Evolutionary conservation across 2,797 vertebrate genomes (phyloP), one percentile per base, ranked within the genome.

Genomic region (Pangasius macronema): DNA sequence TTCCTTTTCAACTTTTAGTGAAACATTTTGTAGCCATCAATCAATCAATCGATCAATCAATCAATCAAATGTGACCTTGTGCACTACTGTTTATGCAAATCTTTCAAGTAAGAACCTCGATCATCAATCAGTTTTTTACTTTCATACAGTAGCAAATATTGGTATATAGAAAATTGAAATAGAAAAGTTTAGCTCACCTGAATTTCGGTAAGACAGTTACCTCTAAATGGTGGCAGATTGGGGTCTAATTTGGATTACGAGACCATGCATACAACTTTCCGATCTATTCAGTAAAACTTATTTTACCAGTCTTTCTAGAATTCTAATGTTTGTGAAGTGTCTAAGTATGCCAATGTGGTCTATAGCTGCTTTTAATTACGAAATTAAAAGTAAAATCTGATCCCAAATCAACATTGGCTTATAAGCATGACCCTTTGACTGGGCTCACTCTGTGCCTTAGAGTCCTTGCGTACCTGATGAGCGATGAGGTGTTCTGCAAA

Each of bases 381-480:
- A 79, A 36, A 46, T 86, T 68, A 82, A 72, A 82, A 82, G 53
- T n/a, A 68, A 87, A 82, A 75, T 46, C 65, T 51, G 53, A 82
- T 82, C 67, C 68, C 7, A 81, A 79, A 70, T 46, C 61, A 82
- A 70, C 49, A 53, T 27, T 33, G 77, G 53, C 16, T 24, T 82
- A 33, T 70, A 59, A 9, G n/a, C 5, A 18, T 72, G 75, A 80
- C 83, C 75, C 76, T 81, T 72, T 53, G 30, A 82, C 46, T 16
- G 77, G 83, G 67, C 68, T 88, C 46, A 77, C 30, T 63, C 46
- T 8, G 70, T 63, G 46, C 30, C 16, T 18, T 36, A 20, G 59
- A 39, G 55, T 11, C 79, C 39, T 27, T 7, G 30, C 72, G 39
- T 53, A 73, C 81, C 86, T 83, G 57, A 76, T 33, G 87, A 85